These are phyloP conservation scores for Rutilus rutilus DNA, from an alignment of 2,113 vertebrate genomes.

Conservation along the genomic window DNA sequence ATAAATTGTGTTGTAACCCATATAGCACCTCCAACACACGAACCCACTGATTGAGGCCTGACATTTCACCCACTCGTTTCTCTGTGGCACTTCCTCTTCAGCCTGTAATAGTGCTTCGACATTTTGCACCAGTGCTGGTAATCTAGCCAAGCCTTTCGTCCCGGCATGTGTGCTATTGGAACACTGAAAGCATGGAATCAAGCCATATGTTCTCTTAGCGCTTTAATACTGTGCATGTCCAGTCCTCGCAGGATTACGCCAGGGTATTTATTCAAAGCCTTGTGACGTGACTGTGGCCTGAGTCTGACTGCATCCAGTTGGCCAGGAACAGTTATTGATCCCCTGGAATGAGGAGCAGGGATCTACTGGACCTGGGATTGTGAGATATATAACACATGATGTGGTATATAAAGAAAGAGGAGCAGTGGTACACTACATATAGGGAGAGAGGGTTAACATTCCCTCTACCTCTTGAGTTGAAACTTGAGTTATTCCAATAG, in stretches of 20 bases:
- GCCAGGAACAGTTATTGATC: constrained; percentile 32
- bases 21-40: background rate
- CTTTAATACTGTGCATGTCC: constrained; percentile 36
- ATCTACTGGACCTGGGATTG: constrained; percentile 26
- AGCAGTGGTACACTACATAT: background rate
- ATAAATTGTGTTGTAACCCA: background rate
- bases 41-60: constrained; percentile 16
- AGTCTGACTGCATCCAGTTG: constrained; percentile 7
- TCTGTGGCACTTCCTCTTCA: constrained; percentile 8
- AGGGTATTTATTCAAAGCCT: constrained; percentile 41
- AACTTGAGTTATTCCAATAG: background rate
- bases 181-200: constrained; percentile 31
- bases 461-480: background rate
- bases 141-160: constrained; percentile 29
- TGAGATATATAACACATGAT: background rate
- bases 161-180: background rate
- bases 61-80: constrained; percentile 10
- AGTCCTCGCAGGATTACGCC: constrained; percentile 47
- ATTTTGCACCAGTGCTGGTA: constrained; percentile 4
- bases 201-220: constrained; percentile 45
- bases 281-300: constrained; percentile 33
- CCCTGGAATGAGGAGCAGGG: background rate
- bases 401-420: background rate
- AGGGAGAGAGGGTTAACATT: background rate
- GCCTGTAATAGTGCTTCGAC: background rate